phyloP scores from a whole-genome alignment of 1,140 invertebrate species.

The Caenorhabditis elegans region WBcel235 BX284605.5:18687001-18687500 shows the following conservation, averaged over 20 bases:
- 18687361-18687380: too few relatives aligned
- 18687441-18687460: too few relatives aligned
- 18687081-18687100: neutral
- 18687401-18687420: too few relatives aligned
- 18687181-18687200: neutral
- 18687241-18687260: slow-evolving; percentile 3
- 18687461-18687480: too few relatives aligned
- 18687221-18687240: neutral
- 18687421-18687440: too few relatives aligned
- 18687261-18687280: neutral
- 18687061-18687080: neutral
- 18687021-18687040: neutral
- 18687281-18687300: neutral
- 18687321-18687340: too few relatives aligned
- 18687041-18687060: neutral
- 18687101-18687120: neutral
- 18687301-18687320: too few relatives aligned
- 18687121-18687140: neutral
- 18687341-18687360: too few relatives aligned
- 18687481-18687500: too few relatives aligned
- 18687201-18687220: neutral
- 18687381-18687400: too few relatives aligned
- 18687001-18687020: too few relatives aligned
- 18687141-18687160: neutral
- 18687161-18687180: neutral